Percentiles rank a stretch among this genome's conserved stretches.
phyloP scores from a whole-genome alignment of 2,113 vertebrate genomes.

The Ondatra zibethicus region DNA sequence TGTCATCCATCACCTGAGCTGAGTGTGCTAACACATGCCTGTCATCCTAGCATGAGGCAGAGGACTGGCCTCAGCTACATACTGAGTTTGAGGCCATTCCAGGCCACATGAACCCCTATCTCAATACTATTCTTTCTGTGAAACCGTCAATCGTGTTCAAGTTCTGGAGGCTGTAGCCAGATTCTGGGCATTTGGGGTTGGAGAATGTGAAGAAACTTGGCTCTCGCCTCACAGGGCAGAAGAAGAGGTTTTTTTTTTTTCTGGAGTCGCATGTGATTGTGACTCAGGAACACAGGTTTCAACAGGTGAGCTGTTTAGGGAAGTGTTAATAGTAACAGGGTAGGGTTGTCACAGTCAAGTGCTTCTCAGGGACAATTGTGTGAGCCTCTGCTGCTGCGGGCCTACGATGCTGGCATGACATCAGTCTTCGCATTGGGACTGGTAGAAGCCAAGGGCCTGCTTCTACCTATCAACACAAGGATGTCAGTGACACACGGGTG shows the following conservation, averaged over 20 bases:
- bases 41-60: background rate
- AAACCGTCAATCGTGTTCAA: background rate
- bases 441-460: background rate
- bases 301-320: background rate
- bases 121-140: background rate
- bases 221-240: background rate
- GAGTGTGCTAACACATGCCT: too few relatives aligned
- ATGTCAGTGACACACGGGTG: background rate
- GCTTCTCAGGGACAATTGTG: background rate
- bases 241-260: background rate
- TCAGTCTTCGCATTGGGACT: background rate
- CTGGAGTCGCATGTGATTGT: background rate
- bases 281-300: too few relatives aligned
- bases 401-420: background rate
- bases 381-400: background rate
- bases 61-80: background rate
- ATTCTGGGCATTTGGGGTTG: background rate
- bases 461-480: background rate
- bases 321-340: background rate
- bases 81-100: background rate
- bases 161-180: background rate
- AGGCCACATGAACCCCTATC: background rate
- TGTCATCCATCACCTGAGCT: too few relatives aligned
- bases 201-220: background rate
- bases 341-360: background rate